Evolutionary conservation across 2,888 invertebrate species (phyloP).

Genomic region (Onchidella celtica): DNA sequence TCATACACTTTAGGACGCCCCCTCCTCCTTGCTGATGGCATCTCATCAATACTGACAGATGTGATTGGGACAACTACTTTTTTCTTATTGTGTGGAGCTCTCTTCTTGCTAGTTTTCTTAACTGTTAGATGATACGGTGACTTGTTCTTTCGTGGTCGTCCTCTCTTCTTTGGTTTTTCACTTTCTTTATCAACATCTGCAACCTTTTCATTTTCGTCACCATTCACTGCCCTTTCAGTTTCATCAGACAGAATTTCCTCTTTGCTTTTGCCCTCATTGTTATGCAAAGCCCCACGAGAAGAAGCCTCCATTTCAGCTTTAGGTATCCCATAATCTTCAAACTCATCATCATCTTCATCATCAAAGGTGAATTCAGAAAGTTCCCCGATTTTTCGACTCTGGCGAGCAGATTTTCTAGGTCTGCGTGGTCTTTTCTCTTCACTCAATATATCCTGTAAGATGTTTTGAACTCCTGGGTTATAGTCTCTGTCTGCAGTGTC

Average conservation of each 20-base stretch:
- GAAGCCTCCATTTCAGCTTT: neutral
- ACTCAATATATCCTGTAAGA: slow-evolving; percentile 17
- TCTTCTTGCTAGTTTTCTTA: slow-evolving; percentile 29
- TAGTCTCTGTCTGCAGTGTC: slow-evolving; percentile 41
- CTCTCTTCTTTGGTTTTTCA: slow-evolving; percentile 30
- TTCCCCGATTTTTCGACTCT: slow-evolving; percentile 36
- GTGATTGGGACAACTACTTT: neutral
- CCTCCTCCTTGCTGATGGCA: slow-evolving; percentile 2
- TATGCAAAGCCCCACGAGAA: neutral
- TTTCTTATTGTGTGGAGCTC: neutral
- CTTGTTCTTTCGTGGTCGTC: slow-evolving; percentile 39
- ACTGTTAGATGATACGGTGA: slow-evolving; percentile 15
- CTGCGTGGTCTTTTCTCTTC: slow-evolving; percentile 25
- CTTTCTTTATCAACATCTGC: neutral
- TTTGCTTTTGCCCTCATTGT: slow-evolving; percentile 2
- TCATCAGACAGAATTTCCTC: slow-evolving; percentile 12
- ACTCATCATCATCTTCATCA: slow-evolving; percentile 8
- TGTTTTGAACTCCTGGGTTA: slow-evolving; percentile 26
- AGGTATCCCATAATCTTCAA: neutral
- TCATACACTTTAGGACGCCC: slow-evolving; percentile 50
- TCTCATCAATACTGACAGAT: neutral
- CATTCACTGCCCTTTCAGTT: slow-evolving; percentile 20
- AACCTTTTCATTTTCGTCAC: slow-evolving; percentile 40
- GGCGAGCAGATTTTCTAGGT: slow-evolving; percentile 40
- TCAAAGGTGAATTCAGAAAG: slow-evolving; percentile 10